Conservation (phyloP, 2,888 invertebrate species). For the Cepaea hortensis region DNA sequence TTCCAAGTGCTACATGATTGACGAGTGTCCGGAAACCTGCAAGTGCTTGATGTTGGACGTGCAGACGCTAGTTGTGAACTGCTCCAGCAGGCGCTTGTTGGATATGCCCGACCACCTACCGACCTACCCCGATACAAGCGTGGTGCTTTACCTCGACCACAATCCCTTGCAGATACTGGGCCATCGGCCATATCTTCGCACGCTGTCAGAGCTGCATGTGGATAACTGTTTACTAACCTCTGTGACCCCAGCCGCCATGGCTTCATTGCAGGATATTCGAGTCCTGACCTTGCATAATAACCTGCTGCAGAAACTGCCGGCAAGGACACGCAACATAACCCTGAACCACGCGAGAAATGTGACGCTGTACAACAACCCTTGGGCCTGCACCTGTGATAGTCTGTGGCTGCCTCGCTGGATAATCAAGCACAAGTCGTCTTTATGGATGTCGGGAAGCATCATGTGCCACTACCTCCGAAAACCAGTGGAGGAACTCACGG, state of each 20-base stretch:
- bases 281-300: slow-evolving; percentile 52
- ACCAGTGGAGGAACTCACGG: slow-evolving; percentile 43
- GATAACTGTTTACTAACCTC: slow-evolving; percentile 41
- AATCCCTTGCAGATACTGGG: slow-evolving; percentile 45
- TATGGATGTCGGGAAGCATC: slow-evolving; percentile 46
- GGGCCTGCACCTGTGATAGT: slow-evolving; percentile 50
- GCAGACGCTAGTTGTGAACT: slow-evolving; percentile 29
- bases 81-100: slow-evolving; percentile 33
- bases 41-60: slow-evolving; percentile 7
- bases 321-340: slow-evolving; percentile 48
- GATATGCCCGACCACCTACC: slow-evolving; percentile 46
- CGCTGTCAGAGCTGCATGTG: slow-evolving; percentile 37
- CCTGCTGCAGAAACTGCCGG: slow-evolving; percentile 48
- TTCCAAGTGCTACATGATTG: slow-evolving; percentile 11
- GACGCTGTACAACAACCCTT: slow-evolving; percentile 50
- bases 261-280: slow-evolving; percentile 47
- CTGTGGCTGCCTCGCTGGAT: slow-evolving; percentile 53
- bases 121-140: not conserved
- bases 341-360: slow-evolving; percentile 46
- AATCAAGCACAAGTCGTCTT: slow-evolving; percentile 30
- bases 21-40: slow-evolving; percentile 35
- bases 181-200: slow-evolving; percentile 33
- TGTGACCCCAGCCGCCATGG: slow-evolving; percentile 48
- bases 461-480: slow-evolving; percentile 41
- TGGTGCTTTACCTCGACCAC: slow-evolving; percentile 28